These are phyloP conservation scores for Scaptomyza hsui DNA, from an alignment of 1,140 invertebrate genomes.

Conservation along the genomic window DNA sequence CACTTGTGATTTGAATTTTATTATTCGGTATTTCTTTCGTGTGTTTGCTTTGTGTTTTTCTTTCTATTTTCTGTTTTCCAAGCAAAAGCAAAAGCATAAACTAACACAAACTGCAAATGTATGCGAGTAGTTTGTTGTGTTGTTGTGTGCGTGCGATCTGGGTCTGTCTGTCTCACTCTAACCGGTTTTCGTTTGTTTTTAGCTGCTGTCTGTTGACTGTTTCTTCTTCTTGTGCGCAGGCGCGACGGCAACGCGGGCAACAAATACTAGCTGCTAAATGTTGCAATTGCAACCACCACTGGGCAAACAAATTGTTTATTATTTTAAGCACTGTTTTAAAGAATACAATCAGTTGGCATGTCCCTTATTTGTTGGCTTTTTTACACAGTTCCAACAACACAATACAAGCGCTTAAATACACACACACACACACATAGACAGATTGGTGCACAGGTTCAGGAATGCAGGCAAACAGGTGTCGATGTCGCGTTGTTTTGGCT, in stretches of 20 bases:
- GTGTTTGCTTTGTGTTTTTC: constrained; percentile 44
- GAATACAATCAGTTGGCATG: constrained; percentile 19
- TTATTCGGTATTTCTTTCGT: constrained; percentile 30
- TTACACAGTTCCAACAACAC: constrained; percentile 6
- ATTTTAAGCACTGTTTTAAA: constrained; percentile 37
- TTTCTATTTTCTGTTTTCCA: constrained; percentile 44
- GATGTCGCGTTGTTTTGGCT: constrained; percentile 42
- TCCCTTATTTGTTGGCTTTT: constrained; percentile 7
- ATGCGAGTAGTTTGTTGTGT: constrained; percentile 22
- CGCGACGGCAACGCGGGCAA: constrained; percentile 12
- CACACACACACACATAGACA: constrained; percentile 18
- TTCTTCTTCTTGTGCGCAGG: constrained; percentile 33
- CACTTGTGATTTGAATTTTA: constrained; percentile 20
- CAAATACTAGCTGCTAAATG: constrained; percentile 39
- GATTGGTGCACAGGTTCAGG: constrained; percentile 30
- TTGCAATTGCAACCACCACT: constrained; percentile 52
- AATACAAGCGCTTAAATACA: constrained; percentile 14
- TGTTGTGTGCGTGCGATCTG: constrained; percentile 29
- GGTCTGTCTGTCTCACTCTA: constrained; percentile 51
- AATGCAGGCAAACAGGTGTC: constrained; percentile 69
- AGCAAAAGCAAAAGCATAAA: constrained; percentile 45
- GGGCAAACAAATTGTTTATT: constrained; percentile 48
- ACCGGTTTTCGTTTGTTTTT: constrained; percentile 71
- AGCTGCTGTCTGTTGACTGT: constrained; percentile 32
- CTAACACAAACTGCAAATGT: constrained; percentile 20